A percentile compares a stretch with the other conserved stretches of the same genome.
phyloP scores from a whole-genome alignment of 2,797 vertebrate genomes.

The Neopelma chrysocephalum region DNA sequence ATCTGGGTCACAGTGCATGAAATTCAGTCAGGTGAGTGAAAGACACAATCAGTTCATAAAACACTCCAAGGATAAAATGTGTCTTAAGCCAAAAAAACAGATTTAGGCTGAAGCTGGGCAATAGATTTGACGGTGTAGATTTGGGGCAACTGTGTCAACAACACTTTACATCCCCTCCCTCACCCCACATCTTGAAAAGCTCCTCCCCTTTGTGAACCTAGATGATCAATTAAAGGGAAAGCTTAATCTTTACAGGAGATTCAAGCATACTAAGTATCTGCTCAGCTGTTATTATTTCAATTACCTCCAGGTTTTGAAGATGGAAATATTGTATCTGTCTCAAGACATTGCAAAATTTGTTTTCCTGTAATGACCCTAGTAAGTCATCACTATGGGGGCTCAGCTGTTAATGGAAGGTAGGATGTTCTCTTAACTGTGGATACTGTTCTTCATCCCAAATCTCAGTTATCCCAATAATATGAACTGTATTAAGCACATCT shows the following conservation, averaged over 20 bases:
- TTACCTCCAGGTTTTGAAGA: neutral
- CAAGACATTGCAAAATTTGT: neutral
- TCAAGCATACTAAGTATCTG: neutral
- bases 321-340: neutral
- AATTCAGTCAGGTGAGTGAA: neutral
- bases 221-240: neutral
- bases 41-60: neutral
- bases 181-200: rapidly evolving
- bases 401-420: neutral
- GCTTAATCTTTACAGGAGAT: neutral
- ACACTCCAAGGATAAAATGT: neutral
- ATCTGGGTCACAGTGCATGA: neutral
- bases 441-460: neutral
- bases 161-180: rapidly evolving
- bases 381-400: neutral
- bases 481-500: neutral
- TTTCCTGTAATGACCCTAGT: neutral
- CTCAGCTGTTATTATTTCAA: neutral
- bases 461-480: neutral
- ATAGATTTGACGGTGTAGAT: neutral
- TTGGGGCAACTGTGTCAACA: neutral
- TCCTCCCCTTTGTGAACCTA: neutral
- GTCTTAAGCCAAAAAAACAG: neutral
- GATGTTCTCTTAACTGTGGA: neutral
- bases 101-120: neutral